A percentile compares a stretch with the other conserved stretches of the same genome.
These are phyloP conservation scores for Myiotriccus ornatus DNA, from an alignment of 2,797 vertebrate species.

Conservation along the genomic window DNA sequence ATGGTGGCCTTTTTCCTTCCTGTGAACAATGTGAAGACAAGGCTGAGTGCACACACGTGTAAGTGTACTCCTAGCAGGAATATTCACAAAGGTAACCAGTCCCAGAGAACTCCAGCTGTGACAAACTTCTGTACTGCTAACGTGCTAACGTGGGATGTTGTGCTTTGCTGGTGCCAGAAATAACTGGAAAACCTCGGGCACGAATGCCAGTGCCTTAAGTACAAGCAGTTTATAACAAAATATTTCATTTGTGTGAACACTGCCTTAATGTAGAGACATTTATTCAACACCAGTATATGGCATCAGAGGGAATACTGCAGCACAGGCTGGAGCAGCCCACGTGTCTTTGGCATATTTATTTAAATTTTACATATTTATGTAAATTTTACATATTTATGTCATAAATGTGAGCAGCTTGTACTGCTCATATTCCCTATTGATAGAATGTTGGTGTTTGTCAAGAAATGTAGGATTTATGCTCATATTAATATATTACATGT, in stretches of 20 bases:
- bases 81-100: not conserved
- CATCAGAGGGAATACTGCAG: not conserved
- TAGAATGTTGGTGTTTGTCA: not conserved
- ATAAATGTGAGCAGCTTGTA: not conserved
- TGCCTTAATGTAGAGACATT: not conserved
- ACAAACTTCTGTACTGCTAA: not conserved
- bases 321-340: not conserved
- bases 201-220: not conserved
- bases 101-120: not conserved
- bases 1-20: not conserved
- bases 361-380: no score
- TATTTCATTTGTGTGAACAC: not conserved
- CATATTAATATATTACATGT: not conserved
- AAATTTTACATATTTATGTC: no score
- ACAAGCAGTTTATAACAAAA: not conserved
- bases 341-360: no score
- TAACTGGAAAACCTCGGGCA: not conserved
- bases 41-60: not conserved
- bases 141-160: fast-evolving
- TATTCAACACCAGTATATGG: not conserved
- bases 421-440: not conserved
- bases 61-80: not conserved
- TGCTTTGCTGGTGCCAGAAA: not conserved
- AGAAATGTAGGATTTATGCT: not conserved
- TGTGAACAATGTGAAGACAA: not conserved